Conservation (phyloP, 2,888 invertebrate species). For the Coenonympha glycerion region DNA sequence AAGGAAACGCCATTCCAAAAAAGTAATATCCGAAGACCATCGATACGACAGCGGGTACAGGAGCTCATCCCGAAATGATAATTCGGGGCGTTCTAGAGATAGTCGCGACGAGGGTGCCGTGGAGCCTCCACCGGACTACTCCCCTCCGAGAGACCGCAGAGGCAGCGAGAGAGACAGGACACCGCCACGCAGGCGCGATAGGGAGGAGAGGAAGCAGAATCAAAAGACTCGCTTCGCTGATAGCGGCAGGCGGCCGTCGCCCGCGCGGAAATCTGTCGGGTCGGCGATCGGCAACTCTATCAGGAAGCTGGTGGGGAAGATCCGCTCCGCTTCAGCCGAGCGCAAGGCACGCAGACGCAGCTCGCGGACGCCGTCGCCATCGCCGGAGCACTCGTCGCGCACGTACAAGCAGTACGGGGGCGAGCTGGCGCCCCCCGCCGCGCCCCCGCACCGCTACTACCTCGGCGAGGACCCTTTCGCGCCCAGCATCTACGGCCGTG, state of each 20-base stretch:
- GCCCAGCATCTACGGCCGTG: conserved; percentile 87
- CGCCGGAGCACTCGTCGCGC: conserved; percentile 75
- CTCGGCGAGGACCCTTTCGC: conserved; percentile 91
- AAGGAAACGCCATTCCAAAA: conserved; percentile 77
- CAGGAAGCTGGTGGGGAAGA: conserved; percentile 87
- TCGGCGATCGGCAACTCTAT: conserved; percentile 86
- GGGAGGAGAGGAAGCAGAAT: conserved; percentile 76
- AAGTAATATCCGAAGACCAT: conserved; percentile 68
- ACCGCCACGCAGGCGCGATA: conserved; percentile 65
- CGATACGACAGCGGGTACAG: conserved; percentile 76
- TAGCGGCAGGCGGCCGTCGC: conserved; percentile 57
- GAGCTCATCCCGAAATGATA: conserved; percentile 74
- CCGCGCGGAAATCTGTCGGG: conserved; percentile 72
- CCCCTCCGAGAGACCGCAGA: conserved; percentile 75
- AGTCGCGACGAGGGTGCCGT: conserved; percentile 69
- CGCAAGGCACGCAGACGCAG: conserved; percentile 79
- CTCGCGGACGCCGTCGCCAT: conserved; percentile 77
- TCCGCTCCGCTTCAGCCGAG: conserved; percentile 82
- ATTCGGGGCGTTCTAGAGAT: conserved; percentile 67
- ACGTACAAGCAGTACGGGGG: conserved; percentile 71
- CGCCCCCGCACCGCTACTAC: conserved; percentile 85
- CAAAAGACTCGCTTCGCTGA: conserved; percentile 83
- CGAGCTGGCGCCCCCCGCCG: conserved; percentile 64
- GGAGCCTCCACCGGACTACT: conserved; percentile 84
- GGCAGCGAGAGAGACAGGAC: conserved; percentile 64